Evolutionary conservation across 35 echinoderm and acorn worm genomes (phyloP).

Genomic region (Holothuria glaberrima): DNA sequence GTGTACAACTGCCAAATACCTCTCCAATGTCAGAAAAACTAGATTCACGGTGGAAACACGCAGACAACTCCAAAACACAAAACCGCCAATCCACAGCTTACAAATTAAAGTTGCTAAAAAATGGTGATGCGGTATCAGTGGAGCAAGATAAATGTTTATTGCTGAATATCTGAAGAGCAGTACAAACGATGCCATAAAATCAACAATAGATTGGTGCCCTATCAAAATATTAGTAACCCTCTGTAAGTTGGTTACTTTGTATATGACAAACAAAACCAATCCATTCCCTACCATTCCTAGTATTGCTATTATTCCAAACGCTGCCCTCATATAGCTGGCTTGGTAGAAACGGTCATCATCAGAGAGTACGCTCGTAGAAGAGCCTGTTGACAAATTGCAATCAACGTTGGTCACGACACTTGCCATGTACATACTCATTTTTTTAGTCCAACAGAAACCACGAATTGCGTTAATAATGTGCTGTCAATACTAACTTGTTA

Average conservation of each 20-base stretch:
- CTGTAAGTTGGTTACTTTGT: constrained; percentile 8
- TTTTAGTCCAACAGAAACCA: no score
- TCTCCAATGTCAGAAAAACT: constrained; percentile 65
- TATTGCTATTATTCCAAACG: constrained; percentile 17
- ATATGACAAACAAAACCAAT: constrained; percentile 35
- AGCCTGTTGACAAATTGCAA: no score
- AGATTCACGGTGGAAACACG: constrained; percentile 63
- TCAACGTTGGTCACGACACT: no score
- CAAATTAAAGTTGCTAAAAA: constrained; percentile 60
- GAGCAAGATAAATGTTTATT: not conserved
- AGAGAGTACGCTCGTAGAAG: no score
- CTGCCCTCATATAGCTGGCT: not conserved
- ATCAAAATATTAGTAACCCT: constrained; percentile 65
- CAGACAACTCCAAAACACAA: constrained; percentile 58
- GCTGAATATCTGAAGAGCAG: constrained; percentile 48
- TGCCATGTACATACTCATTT: no score
- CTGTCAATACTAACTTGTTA: no score
- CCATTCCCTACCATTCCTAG: constrained; percentile 58
- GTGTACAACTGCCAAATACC: constrained; percentile 63
- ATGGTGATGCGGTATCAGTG: not conserved
- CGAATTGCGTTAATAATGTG: no score
- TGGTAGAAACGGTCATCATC: no score
- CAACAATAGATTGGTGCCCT: constrained; percentile 74
- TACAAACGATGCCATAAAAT: constrained; percentile 49
- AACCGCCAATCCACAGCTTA: constrained; percentile 50